phyloP scores from a whole-genome alignment of 2,113 vertebrate genomes.

The Syrrhaptes paradoxus region DNA sequence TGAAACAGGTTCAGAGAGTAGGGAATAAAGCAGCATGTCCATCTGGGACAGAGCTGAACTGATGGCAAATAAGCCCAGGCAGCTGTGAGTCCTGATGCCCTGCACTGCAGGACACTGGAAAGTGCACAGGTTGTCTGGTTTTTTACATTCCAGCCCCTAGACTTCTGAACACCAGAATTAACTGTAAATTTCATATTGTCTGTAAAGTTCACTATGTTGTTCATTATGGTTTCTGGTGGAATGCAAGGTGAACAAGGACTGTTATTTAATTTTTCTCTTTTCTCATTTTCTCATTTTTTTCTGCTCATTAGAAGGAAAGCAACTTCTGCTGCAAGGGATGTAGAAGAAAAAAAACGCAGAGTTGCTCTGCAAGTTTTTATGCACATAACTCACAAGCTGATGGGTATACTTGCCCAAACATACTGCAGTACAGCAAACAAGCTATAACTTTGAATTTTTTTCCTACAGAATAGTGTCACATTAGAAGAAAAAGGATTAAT shows the following conservation, averaged over 20 bases:
- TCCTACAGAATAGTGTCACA: not conserved
- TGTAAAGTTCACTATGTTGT: not conserved
- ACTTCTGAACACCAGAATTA: not conserved
- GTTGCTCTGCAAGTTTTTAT: not conserved
- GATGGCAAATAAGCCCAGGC: not conserved
- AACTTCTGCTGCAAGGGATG: not conserved
- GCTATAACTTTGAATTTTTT: not conserved
- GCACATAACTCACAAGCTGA: not conserved
- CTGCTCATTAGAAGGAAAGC: not conserved
- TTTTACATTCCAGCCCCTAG: not conserved
- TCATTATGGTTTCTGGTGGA: not conserved
- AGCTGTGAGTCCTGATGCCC: not conserved
- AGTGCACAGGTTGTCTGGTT: accelerated
- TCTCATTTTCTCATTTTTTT: too few relatives aligned
- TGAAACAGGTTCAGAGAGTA: not conserved
- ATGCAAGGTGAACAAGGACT: not conserved
- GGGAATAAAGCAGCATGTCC: not conserved
- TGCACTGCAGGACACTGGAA: not conserved
- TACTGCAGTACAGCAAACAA: not conserved
- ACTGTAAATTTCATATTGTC: not conserved
- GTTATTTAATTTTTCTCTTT: not conserved
- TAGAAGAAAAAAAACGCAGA: not conserved
- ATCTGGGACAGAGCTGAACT: not conserved
- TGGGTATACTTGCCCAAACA: not conserved
- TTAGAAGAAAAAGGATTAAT: not conserved